Base-by-base conservation (phyloP, 2,888 invertebrate genomes). In the Empis stercorea region DNA sequence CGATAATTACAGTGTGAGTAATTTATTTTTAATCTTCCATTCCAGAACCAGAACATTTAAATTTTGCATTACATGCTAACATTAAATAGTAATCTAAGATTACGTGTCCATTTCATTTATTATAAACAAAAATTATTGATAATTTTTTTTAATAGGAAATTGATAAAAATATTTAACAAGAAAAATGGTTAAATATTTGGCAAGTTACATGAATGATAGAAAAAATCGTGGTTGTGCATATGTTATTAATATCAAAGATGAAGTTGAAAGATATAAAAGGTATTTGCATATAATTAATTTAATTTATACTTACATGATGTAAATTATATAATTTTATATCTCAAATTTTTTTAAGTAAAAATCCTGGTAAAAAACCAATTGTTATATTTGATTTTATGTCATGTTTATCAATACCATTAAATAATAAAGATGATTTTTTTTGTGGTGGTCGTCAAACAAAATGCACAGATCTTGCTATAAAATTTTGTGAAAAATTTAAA, bases 321-420 rank as follows among this genome's bases (percentile, higher is more conserved):
- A n/a, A n/a, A 20, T 20, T 20, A 20, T 4, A 20, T 20, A 20
- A 20, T 20, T 20, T 4, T 20, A 4, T 20, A 27, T 7, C 4
- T 34, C 10, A 34, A 4, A 13, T 34, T 14, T 34, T 13, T 48
- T 20, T 47, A n/a, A 51, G 51, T 13, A 45, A 39, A 40, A n/a
- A 45, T 40, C 49, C 48, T 1, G 37, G 36, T 7, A 17, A 17
- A 36, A 48, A n/a, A 10, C 49, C 51, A 10, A 37, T 44, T 30
- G 32, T 52, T 9, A 15, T 52, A 3, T 49, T 52, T 40, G 51
- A 52, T 43, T 52, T 48, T 37, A 39, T 48, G 10, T 40, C 45
- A 4, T 41, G 44, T 13, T 48, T 49, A 10, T 27, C 43, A 15
- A 43, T 49, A 9, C 23, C 48, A 2, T 36, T 46, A 11, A 16